A percentile compares a stretch with the other conserved stretches of the same genome.
Evolutionary conservation across 2,113 vertebrate genomes (phyloP).

Genomic region (Gallinago paraguaiae): DNA sequence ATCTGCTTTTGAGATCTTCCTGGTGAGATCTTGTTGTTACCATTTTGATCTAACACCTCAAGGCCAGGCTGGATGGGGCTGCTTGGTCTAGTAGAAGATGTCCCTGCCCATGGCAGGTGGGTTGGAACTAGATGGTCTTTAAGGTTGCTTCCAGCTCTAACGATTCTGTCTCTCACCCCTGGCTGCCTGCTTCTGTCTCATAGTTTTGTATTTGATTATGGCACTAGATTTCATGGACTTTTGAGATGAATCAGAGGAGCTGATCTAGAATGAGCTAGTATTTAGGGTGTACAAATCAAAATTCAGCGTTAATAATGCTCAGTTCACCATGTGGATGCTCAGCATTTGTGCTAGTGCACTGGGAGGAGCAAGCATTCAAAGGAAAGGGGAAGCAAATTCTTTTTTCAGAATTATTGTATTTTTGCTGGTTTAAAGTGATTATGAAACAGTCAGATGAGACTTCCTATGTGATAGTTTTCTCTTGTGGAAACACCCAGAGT

Average conservation of each 20-base stretch:
- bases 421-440: not conserved
- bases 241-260: not conserved
- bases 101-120: not conserved
- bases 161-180: not conserved
- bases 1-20: not conserved
- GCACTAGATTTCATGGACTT: not conserved
- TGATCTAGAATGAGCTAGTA: not conserved
- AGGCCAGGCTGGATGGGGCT: not conserved
- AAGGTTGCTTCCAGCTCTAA: not conserved
- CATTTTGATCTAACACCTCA: not conserved
- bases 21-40: not conserved
- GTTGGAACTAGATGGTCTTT: not conserved
- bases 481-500: not conserved
- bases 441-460: not conserved
- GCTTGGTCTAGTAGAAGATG: not conserved
- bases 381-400: constrained; percentile 4
- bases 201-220: not conserved
- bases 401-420: not conserved
- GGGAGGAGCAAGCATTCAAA: not conserved
- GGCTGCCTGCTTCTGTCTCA: not conserved
- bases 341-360: not conserved
- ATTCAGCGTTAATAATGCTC: not conserved
- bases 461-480: not conserved
- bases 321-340: not conserved
- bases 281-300: not conserved